These are phyloP conservation scores for Diabrotica balteata DNA, from an alignment of 2,888 invertebrate genomes.

Conservation along the genomic window DNA sequence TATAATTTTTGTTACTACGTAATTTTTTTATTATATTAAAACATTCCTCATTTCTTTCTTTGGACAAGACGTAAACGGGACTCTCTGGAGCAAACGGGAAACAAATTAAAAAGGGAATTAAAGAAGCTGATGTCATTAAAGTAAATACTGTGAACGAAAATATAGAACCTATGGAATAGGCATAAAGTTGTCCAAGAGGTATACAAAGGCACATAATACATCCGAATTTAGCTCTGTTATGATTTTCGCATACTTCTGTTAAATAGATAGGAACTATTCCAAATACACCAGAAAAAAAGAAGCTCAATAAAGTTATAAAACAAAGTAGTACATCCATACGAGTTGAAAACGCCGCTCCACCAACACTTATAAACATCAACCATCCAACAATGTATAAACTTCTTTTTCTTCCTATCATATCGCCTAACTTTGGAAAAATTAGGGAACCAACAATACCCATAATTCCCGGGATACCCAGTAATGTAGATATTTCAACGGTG, in stretches of 20 bases:
- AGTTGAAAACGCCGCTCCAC: conserved; percentile 29
- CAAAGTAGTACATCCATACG: conserved; percentile 15
- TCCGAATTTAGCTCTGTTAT: conserved; percentile 21
- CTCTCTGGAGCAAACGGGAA: conserved; percentile 14
- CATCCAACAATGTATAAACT: conserved; percentile 68
- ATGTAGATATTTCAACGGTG: conserved; percentile 34
- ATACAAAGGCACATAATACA: conserved; percentile 7
- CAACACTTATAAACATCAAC: conserved; percentile 66
- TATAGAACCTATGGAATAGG: conserved; percentile 14
- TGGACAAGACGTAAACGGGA: conserved; percentile 1
- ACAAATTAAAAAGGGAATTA: conserved; percentile 7
- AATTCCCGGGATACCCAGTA: conserved; percentile 34
- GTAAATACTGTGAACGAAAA: conserved; percentile 23
- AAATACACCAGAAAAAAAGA: neutral
- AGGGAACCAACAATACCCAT: conserved; percentile 33
- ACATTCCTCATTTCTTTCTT: conserved; percentile 4
- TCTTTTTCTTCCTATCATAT: conserved; percentile 67
- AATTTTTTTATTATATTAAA: conserved; percentile 2
- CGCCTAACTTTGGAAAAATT: conserved; percentile 27
- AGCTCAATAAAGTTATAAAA: conserved; percentile 1
- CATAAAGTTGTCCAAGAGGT: conserved; percentile 14
- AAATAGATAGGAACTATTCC: conserved; percentile 9
- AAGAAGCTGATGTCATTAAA: neutral
- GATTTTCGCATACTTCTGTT: conserved; percentile 21
- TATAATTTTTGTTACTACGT: conserved; percentile 10